phyloP scores from a whole-genome alignment of 2,888 invertebrate genomes.

The Agrenia bidenticulata region DNA sequence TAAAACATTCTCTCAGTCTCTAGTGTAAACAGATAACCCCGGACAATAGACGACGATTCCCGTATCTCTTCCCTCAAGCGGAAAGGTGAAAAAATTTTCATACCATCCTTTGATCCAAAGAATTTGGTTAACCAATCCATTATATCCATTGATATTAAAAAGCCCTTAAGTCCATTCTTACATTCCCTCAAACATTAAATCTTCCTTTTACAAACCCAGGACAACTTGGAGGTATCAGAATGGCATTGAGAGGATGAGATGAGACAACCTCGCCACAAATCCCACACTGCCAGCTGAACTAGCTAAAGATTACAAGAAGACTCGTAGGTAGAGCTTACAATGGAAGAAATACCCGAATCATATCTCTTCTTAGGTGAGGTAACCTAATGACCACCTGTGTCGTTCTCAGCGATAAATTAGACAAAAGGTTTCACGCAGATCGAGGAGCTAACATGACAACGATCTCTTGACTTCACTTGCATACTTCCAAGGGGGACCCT shows the following conservation, averaged over 20 bases:
- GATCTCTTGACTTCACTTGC: background rate
- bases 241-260: no score
- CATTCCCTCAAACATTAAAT: constrained; percentile 15
- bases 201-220: constrained; percentile 5
- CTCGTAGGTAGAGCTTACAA: background rate
- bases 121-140: constrained; percentile 15
- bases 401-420: constrained; percentile 50
- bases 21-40: constrained; percentile 6
- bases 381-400: constrained; percentile 53
- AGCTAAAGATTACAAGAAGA: background rate
- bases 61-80: constrained; percentile 31
- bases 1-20: background rate
- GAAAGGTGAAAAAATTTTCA: constrained; percentile 41
- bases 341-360: no score
- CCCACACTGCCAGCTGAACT: background rate
- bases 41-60: background rate
- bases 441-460: constrained; percentile 11
- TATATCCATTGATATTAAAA: constrained; percentile 4
- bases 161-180: constrained; percentile 16
- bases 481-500: no score
- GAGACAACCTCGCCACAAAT: background rate
- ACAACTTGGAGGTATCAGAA: background rate
- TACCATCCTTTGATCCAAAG: constrained; percentile 9
- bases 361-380: constrained; percentile 27
- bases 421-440: constrained; percentile 43